Evolutionary conservation across 2,888 invertebrate species (phyloP), one percentile per base, ranked within the genome.

Genomic region (Torymus texanus): DNA sequence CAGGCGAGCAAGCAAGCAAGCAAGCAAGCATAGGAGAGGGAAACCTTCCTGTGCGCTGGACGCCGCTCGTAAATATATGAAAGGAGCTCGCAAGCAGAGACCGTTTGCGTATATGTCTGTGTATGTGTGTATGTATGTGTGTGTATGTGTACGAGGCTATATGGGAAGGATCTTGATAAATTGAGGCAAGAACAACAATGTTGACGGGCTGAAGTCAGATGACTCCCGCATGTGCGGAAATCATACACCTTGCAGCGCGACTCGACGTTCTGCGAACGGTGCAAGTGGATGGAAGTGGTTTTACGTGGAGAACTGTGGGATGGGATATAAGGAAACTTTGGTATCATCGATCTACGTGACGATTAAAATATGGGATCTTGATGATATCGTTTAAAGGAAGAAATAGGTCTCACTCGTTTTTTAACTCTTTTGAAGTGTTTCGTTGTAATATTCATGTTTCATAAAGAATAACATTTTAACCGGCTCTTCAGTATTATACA

Each of bases 101-200:
- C 56, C 41, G 41, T 41, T 41, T 41, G 41, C 41, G 41, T 41
- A 41, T 41, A 5, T 29, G 0, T 29, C 0, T 29, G 3, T 29
- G 4, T 29, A 5, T 29, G 4, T 29, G 24, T 14, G 21, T 14
- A 4, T n/a, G 24, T n/a, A 13, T n/a, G 11, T 8, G 12, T 13
- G 16, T n/a, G 16, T n/a, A 0, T 29, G 59, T 16, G 41, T 41
- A 10, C 55, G 24, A 41, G 59, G 66, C 59, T 21, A 10, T n/a
- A 41, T 2, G 67, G 55, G 65, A 62, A 71, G 63, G 58, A 75
- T 79, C 79, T 78, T 79, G 81, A 81, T 79, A 76, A 73, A 79
- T 75, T 65, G 65, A 63, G 68, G 58, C 53, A 65, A 61, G 76
- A 79, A 81, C 66, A 76, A 79, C 77, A 77, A 79, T 77, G 81